Evolutionary conservation across 2,113 vertebrate species (phyloP), one percentile per base, ranked within the genome.

Genomic region (Porphyrio hochstetteri): DNA sequence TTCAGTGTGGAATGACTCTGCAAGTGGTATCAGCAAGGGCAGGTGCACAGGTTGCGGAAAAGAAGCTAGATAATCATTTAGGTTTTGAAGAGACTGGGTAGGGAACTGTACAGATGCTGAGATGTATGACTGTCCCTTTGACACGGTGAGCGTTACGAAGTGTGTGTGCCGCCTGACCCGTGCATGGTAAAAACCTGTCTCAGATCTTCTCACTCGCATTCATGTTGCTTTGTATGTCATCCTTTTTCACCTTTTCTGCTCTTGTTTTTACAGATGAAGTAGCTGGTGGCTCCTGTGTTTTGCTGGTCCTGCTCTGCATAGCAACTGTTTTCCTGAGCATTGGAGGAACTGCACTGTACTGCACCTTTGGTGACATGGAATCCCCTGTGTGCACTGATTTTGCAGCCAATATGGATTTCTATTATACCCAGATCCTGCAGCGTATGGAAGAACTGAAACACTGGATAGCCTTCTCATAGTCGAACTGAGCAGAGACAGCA

Each of bases 331-430:
- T 99, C 97, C 98, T 99, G 50, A 99, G 99, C 85, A 92, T 99
- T 20, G 99, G 99, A 25, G 99, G 99, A 82, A 99, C 99, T 18
- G 99, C 99, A 3, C 72, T 99, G 80, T 99, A 99, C 98, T 99
- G 99, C 96, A 98, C 98, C 65, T 97, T 99, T 90, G 99, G 98
- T 72, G 98, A 98, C 95, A 97, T 98, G 63, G 98, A 98, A 96
- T 99, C 99, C 48, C 99, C 98, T 69, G 98, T 99, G 63, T 99
- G 99, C 96, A 98, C 96, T 16, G 99, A 99, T 70, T 99, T 99
- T 97, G 98, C 99, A 48, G 95, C 95, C 86, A 99, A 99, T 82
- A 44, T 99, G 94, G 98, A 99, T 97, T 99, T 99, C 96, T 99
- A 99, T 94, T 97, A 98, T 67, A 97, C 97, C 7, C 98, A 98